Conservation (phyloP, 1,140 invertebrate genomes). For the Drosophila nigromelanica region DNA sequence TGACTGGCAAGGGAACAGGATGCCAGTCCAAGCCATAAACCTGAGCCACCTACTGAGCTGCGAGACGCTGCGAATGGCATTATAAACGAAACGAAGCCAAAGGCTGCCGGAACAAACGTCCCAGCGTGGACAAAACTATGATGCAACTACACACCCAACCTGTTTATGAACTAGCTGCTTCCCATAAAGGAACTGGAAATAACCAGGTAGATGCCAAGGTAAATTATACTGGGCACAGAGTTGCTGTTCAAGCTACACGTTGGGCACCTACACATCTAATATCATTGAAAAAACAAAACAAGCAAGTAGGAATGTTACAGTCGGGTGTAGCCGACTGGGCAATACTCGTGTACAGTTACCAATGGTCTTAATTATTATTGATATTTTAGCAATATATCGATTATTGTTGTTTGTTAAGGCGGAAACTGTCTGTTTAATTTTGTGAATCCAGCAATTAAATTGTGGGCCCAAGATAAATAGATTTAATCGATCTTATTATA, state of each 20-base stretch:
- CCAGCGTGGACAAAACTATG: constrained; percentile 32
- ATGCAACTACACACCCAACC: constrained; percentile 7
- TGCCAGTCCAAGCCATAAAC: constrained; percentile 52
- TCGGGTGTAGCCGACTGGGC: too few species aligned
- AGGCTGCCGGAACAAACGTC: constrained; percentile 21
- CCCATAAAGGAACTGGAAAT: constrained; percentile 1
- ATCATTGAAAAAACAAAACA: too few species aligned
- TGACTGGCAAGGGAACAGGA: constrained; percentile 29
- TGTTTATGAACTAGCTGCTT: constrained; percentile 34
- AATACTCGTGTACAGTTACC: too few species aligned
- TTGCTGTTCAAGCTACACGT: constrained; percentile 3
- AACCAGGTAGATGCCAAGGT: constrained; percentile 10
- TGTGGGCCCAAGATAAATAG: too few species aligned
- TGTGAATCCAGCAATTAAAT: too few species aligned
- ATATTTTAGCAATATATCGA: too few species aligned
- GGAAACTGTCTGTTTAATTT: too few species aligned
- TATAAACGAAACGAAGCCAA: constrained; percentile 57
- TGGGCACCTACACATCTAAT: constrained; percentile 25
- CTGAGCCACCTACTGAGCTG: constrained; percentile 49
- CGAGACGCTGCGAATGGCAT: constrained; percentile 53
- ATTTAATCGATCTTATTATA: too few species aligned
- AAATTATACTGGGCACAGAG: constrained; percentile 31
- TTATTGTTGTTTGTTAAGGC: too few species aligned
- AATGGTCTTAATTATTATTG: too few species aligned
- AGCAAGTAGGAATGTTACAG: too few species aligned